phyloP scores from a whole-genome alignment of 2,113 vertebrate species.

The Labrus mixtus region DNA sequence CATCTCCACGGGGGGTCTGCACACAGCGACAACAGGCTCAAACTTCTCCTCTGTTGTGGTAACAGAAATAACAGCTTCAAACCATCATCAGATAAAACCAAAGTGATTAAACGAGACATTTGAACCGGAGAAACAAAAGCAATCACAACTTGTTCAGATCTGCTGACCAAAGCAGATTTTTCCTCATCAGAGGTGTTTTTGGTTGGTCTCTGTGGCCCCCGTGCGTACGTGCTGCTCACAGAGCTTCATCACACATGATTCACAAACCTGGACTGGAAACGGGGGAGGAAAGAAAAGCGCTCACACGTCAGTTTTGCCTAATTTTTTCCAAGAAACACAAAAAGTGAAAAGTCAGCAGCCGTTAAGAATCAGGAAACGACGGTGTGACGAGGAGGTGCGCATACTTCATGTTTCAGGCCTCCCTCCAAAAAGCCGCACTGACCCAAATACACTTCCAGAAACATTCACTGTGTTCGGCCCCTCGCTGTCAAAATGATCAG shows the following conservation, averaged over 20 bases:
- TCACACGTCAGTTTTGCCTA: conserved; percentile 31
- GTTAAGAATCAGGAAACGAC: conserved; percentile 40
- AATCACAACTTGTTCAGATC: background rate
- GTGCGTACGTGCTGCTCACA: background rate
- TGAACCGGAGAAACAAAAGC: conserved; percentile 23
- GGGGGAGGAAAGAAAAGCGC: conserved; percentile 4
- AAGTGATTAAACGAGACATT: conserved; percentile 17
- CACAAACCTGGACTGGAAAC: conserved; percentile 22
- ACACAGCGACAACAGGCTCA: background rate
- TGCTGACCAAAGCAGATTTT: conserved; percentile 14
- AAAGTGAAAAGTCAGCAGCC: conserved; percentile 50
- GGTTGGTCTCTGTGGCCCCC: conserved; percentile 1
- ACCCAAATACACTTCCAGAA: conserved; percentile 64
- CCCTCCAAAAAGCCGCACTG: conserved; percentile 59
- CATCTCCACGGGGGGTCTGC: background rate
- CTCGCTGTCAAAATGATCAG: conserved; percentile 49
- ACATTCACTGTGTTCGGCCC: conserved; percentile 48
- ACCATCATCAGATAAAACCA: conserved; percentile 33
- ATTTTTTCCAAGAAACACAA: conserved; percentile 61
- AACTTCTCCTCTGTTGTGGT: conserved; percentile 21
- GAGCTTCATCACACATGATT: conserved; percentile 27
- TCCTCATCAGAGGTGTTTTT: conserved; percentile 27
- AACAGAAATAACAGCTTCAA: background rate
- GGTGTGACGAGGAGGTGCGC: conserved; percentile 34
- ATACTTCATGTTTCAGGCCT: conserved; percentile 38